Conservation (phyloP, 92 coral and sea anemone genomes). For the Parazoanthus darwini region DNA sequence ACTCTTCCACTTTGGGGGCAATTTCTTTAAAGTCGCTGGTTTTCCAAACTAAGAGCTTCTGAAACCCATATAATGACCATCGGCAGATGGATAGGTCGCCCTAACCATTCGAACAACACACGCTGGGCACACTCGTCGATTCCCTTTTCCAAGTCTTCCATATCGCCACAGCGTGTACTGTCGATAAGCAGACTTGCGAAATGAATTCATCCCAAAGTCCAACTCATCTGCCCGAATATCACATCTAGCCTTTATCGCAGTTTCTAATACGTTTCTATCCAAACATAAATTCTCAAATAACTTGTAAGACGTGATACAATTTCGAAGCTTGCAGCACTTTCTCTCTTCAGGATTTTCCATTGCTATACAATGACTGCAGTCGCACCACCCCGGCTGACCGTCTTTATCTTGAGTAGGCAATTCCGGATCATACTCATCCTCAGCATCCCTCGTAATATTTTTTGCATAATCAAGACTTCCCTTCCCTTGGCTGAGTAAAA, state of each 20-base stretch:
- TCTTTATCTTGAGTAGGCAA: background rate
- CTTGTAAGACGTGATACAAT: conserved; percentile 15
- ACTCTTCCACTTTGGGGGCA: conserved; percentile 8
- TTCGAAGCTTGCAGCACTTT: conserved; percentile 6
- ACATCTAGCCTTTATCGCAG: conserved; percentile 37
- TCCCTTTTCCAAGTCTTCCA: conserved; percentile 55
- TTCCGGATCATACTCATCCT: background rate
- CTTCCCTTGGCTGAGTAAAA: conserved; percentile 44
- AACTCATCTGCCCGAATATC: conserved; percentile 41
- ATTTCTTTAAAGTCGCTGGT: conserved; percentile 13
- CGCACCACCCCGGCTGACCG: conserved; percentile 54
- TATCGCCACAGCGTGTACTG: conserved; percentile 48
- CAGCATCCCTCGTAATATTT: conserved; percentile 19
- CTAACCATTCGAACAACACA: conserved; percentile 49
- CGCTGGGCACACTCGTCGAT: conserved; percentile 42
- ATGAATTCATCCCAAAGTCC: conserved; percentile 39
- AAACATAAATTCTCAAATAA: conserved; percentile 42
- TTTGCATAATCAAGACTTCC: conserved; percentile 52
- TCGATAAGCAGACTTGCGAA: conserved; percentile 43
- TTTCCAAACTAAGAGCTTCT: conserved; percentile 20
- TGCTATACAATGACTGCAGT: conserved; percentile 25
- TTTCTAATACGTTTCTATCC: conserved; percentile 36
- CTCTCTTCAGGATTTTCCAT: conserved; percentile 9
- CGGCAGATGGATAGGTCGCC: conserved; percentile 45
- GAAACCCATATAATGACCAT: conserved; percentile 49